Evolutionary conservation across 2,888 invertebrate genomes (phyloP), one percentile per base, ranked within the genome.

Genomic region (Neelides folsomi): DNA sequence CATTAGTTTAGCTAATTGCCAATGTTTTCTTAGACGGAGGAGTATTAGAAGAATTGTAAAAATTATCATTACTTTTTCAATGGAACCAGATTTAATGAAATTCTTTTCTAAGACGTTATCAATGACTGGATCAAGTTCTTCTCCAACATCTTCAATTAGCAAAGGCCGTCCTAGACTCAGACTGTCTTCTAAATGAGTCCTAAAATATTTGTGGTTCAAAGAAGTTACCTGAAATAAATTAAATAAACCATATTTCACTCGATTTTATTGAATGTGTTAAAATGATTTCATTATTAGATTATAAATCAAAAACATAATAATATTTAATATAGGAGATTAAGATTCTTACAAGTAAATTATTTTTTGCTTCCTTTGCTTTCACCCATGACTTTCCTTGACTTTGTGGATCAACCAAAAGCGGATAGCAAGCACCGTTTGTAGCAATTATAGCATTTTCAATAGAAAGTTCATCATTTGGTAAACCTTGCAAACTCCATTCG

Each of bases 341-440:
- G 7, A 27, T 27, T 27, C 42, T 38, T 54, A 71, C 72, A 66
- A 71, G 87, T 36, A 95, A 71, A 66, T 92, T 92, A 69, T 93
- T 93, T 39, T 80, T 73, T 19, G 79, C 77, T 71, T 95, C 94
- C 69, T 89, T 90, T 67, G 86, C 88, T 70, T 92, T 94, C 49
- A 95, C 92, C 95, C 95, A 95, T 73, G 88, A 82, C 71, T 94
- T 95, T 12, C 94, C 95, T 73, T 97, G 95, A 65, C 83, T 92
- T 71, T 95, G 95, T 0, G 95, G 95, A 74, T 95, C 95, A 7
- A 95, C 84, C 19, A 95, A 72, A 34, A 95, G 75, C 1, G 95
- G 93, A 73, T 89, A 95, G 1, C 93, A 88, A 57, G 90, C 82
- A 0, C 94, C 92, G 71, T 92, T 92, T 0, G 93, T 95, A 1